These are phyloP conservation scores for Catonia carolina DNA, from an alignment of 2,888 invertebrate genomes.

Conservation along the genomic window DNA sequence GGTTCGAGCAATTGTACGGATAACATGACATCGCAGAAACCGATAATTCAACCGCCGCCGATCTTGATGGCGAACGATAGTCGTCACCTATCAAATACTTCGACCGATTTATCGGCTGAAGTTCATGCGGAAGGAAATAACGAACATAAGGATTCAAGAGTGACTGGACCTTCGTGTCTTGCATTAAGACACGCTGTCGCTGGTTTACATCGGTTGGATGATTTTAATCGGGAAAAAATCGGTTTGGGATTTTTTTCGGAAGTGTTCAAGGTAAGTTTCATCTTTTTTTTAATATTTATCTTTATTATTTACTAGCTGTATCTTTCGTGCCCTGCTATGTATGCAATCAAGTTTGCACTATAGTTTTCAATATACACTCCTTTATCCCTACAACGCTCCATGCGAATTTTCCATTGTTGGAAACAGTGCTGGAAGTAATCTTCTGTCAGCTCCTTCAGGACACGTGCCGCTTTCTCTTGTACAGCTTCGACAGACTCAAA, in stretches of 20 bases:
- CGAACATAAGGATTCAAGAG: conserved; percentile 37
- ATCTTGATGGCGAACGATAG: conserved; percentile 16
- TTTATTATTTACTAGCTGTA: too few species aligned
- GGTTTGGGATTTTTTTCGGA: conserved; percentile 96
- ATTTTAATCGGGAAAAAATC: conserved; percentile 88
- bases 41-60: conserved; percentile 15
- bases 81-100: too few species aligned
- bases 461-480: too few species aligned
- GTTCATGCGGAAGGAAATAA: background rate
- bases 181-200: conserved; percentile 88
- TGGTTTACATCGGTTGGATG: conserved; percentile 84
- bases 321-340: too few species aligned
- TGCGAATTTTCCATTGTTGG: too few species aligned
- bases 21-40: background rate
- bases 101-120: too few species aligned
- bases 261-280: conserved; percentile 83
- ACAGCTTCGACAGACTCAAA: too few species aligned
- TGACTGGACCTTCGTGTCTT: conserved; percentile 75
- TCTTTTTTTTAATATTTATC: background rate
- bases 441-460: too few species aligned
- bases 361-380: too few species aligned
- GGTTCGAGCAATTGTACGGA: background rate
- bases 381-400: too few species aligned
- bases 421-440: too few species aligned
- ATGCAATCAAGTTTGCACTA: too few species aligned